These are phyloP conservation scores for Hypselothyrea guttata DNA, from an alignment of 2,888 invertebrate genomes.

Conservation along the genomic window DNA sequence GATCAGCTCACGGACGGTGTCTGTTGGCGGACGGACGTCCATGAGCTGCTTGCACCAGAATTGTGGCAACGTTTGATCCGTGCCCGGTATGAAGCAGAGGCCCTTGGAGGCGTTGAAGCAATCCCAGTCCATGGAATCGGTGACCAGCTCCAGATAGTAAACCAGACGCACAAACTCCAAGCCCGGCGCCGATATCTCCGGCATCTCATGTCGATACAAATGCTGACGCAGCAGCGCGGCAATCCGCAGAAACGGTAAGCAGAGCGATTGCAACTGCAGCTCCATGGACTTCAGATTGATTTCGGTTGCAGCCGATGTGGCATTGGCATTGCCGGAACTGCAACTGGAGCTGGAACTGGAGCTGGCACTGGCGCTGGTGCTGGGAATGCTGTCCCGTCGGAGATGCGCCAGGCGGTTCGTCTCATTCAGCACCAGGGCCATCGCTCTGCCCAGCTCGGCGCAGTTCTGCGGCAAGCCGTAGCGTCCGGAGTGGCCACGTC, in stretches of 20 bases:
- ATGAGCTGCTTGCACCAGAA: slow-evolving; percentile 88
- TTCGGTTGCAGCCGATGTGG: slow-evolving; percentile 31
- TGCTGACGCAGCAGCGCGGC: slow-evolving; percentile 92
- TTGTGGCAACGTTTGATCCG: slow-evolving; percentile 84
- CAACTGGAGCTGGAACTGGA: slow-evolving; percentile 1
- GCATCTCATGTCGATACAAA: slow-evolving; percentile 90
- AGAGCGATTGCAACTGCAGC: slow-evolving; percentile 88
- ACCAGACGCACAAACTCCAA: slow-evolving; percentile 91
- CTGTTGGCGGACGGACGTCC: slow-evolving; percentile 82
- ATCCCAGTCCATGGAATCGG: slow-evolving; percentile 86
- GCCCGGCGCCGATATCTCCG: slow-evolving; percentile 85
- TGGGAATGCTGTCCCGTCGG: slow-evolving; percentile 79
- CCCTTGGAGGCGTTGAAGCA: slow-evolving; percentile 86
- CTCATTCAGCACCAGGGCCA: slow-evolving; percentile 80
- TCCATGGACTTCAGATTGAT: slow-evolving; percentile 82
- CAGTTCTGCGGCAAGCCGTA: slow-evolving; percentile 43
- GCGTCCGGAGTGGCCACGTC: slow-evolving; percentile 53
- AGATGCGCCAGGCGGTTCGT: slow-evolving; percentile 79
- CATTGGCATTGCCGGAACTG: not conserved
- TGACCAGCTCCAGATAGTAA: slow-evolving; percentile 89
- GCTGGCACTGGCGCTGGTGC: slow-evolving; percentile 39
- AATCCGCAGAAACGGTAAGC: slow-evolving; percentile 92
- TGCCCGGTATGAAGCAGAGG: slow-evolving; percentile 84
- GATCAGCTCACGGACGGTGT: slow-evolving; percentile 85
- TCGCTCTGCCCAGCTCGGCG: slow-evolving; percentile 79